Base-by-base conservation (phyloP, 2,888 invertebrate genomes). In the Myathropa florea region DNA sequence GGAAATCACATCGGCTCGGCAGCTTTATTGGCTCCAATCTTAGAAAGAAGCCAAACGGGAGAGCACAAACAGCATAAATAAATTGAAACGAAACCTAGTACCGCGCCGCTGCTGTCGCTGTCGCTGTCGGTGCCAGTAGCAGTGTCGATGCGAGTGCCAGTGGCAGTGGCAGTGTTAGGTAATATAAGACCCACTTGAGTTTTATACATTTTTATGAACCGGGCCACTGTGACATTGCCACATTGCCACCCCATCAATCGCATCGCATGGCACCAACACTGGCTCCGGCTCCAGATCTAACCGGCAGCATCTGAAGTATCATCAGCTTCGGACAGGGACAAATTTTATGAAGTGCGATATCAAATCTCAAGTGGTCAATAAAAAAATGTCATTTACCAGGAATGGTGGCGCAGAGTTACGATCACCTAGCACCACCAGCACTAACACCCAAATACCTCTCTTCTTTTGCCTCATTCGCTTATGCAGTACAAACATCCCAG, bases 301-400 rank as follows among this genome's bases (percentile, higher is more conserved):
- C 70, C 65, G 75, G 75, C 36, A 71, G 73, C 73, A 78, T 77
- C 70, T 78, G 77, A 83, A 86, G 86, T 79, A 86, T 64, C 67
- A 79, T 82, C 78, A 73, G 79, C 65, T 71, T 83, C 79, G 83
- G 86, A 86, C 83, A 86, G 60, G 79, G 86, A 83, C 83, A 79
- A 83, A 86, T 86, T 83, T 86, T 86, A 86, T 79, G 86, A 86
- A 86, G 86, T 86, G 86, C 71, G 86, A 86, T 83, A 86, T 83
- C 86, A 83, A 86, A 83, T 86, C 83, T 83, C 79, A 83, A 86
- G 86, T 86, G 86, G 83, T 86, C 86, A 86, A 86, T 86, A 86
- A 83, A 86, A 85, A 83, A 83, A 79, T 86, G 86, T 79, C 83
- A 83, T 86, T 86, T 75, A 61, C 83, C 78, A 83, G 83, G 70